These are phyloP conservation scores for Drosophila trapezifrons DNA, from an alignment of 1,140 invertebrate species.

Conservation along the genomic window DNA sequence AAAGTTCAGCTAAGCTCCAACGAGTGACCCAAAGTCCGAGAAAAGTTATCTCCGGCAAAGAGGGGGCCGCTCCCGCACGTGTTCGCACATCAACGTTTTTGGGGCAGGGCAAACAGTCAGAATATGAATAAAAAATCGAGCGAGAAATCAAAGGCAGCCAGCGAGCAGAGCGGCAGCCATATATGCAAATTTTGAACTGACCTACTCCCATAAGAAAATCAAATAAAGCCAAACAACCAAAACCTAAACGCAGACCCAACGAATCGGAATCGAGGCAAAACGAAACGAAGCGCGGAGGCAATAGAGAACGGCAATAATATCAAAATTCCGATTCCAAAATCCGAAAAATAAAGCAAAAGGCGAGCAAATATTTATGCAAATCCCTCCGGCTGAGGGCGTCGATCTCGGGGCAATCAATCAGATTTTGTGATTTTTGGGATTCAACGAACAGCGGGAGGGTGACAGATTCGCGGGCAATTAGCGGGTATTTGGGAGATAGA, in stretches of 20 bases:
- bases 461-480: slow-evolving; percentile 67
- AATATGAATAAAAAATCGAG: slow-evolving; percentile 80
- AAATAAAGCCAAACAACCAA: slow-evolving; percentile 61
- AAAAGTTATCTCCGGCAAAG: slow-evolving; percentile 25
- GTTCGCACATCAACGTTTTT: slow-evolving; percentile 39
- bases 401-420: slow-evolving; percentile 61
- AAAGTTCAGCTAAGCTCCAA: slow-evolving; percentile 24
- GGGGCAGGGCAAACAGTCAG: slow-evolving; percentile 53
- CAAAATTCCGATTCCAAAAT: slow-evolving; percentile 50
- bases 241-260: slow-evolving; percentile 34
- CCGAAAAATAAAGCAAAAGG: slow-evolving; percentile 37
- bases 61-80: slow-evolving; percentile 14
- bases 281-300: slow-evolving; percentile 14
- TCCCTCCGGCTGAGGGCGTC: slow-evolving; percentile 39
- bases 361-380: slow-evolving; percentile 72
- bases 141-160: slow-evolving; percentile 77
- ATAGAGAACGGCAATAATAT: slow-evolving; percentile 40
- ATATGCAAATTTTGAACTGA: slow-evolving; percentile 83
- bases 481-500: slow-evolving; percentile 49
- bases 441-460: slow-evolving; percentile 18
- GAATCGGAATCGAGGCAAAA: slow-evolving; percentile 2
- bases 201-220: slow-evolving; percentile 80
- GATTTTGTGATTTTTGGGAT: slow-evolving; percentile 24
- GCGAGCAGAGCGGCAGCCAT: slow-evolving; percentile 40
- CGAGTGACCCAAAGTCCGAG: slow-evolving; percentile 49